These are phyloP conservation scores for Cochlearius cochlearius DNA, from an alignment of 2,113 vertebrate genomes.

Conservation along the genomic window DNA sequence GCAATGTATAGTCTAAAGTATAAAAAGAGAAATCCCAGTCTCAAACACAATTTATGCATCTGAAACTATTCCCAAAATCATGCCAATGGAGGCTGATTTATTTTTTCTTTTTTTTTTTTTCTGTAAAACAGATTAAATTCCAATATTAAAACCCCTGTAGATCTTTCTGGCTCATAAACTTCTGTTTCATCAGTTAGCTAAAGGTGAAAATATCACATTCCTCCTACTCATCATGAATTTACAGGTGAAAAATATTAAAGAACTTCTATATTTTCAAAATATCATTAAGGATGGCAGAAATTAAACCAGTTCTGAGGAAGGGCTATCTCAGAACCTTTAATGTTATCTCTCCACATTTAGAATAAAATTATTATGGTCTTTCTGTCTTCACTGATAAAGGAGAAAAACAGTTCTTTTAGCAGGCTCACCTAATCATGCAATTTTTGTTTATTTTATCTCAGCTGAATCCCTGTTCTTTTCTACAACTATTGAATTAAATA, in stretches of 20 bases:
- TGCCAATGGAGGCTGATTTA: rapidly evolving
- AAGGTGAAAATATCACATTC: neutral
- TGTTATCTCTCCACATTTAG: neutral
- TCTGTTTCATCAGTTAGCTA: neutral
- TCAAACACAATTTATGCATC: neutral
- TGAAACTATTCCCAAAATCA: neutral
- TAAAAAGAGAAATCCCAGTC: neutral
- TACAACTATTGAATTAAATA: neutral
- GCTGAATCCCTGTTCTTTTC: neutral
- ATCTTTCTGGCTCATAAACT: neutral
- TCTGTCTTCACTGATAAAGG: neutral
- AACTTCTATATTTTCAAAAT: neutral
- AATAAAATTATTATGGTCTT: neutral
- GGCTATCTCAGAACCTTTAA: neutral
- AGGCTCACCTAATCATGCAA: neutral
- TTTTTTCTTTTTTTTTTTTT: neutral
- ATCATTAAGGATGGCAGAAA: neutral
- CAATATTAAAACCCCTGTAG: neutral
- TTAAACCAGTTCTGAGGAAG: neutral
- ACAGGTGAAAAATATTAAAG: neutral
- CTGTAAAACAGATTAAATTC: neutral
- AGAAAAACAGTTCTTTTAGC: neutral
- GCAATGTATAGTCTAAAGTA: neutral
- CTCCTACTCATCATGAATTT: neutral
- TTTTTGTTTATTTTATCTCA: constrained; percentile 30